Base-by-base conservation (phyloP, 1,140 invertebrate genomes). In the Saccostrea glomerata region DNA sequence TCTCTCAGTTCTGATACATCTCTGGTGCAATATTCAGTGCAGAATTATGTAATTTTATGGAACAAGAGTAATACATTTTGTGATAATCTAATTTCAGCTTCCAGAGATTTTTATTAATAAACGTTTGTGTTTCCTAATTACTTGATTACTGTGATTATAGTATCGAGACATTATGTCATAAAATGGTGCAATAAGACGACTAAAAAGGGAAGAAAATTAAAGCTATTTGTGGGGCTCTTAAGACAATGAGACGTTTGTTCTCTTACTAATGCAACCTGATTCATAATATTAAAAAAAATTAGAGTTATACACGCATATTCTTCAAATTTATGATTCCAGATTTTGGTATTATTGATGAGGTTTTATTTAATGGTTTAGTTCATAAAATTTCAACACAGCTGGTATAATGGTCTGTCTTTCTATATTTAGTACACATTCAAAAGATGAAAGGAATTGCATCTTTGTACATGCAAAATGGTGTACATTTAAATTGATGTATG, bases 391-490 rank as follows among this genome's bases (percentile, higher is more conserved):
- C 70, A 30, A 36, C 25, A 36, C 23, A 77, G 70, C 23, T 77
- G 70, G 70, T 77, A 15, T 77, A 15, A 30, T 30, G 25, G 25
- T 25, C 13, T 13, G 23, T 73, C 15, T 77, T 36, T 66, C 17
- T 66, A 66, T 20, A 20, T 20, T 66, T 23, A 47, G 47, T 47
- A n/a, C 47, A 47, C 70, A 73, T 25, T 77, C 70, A 77, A 36
- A 30, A 30, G 25, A 77, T 77, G 70, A 77, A 77, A 77, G 70
- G 30, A 77, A 13, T 11, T 15, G 70, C 13, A 13, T 15, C 70
- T 77, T 77, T 77, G 70, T 77, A 77, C 25, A 15, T 77, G 15
- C 30, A 77, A 77, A 77, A 77, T 77, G 70, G 23, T 77, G 30
- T 25, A 30, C 70, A 77, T 36, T 15, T 77, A 77, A 77, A 77